These are phyloP conservation scores for Eulemur albifrons DNA, from an alignment of 2,797 vertebrate species.

Conservation along the genomic window DNA sequence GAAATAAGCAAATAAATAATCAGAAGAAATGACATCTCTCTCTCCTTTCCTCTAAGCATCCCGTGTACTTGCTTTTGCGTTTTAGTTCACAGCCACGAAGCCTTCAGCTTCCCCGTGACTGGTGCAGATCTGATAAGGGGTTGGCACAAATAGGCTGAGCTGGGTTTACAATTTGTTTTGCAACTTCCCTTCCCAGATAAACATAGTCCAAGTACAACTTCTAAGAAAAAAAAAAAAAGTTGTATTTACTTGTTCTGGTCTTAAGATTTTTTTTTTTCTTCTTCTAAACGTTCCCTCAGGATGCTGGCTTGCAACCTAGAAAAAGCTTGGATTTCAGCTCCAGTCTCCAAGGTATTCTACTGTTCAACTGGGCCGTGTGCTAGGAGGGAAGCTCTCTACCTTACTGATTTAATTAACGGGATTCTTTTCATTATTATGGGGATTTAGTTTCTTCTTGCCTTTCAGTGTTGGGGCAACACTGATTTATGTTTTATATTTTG, in stretches of 20 bases:
- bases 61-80: slow-evolving; percentile 33
- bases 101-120: slow-evolving; percentile 44
- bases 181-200: slow-evolving; percentile 72
- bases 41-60: slow-evolving; percentile 1
- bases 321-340: slow-evolving; percentile 82
- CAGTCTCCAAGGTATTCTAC: slow-evolving; percentile 82
- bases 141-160: slow-evolving; percentile 64
- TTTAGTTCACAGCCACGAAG: slow-evolving; percentile 59
- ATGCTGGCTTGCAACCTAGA: slow-evolving; percentile 80
- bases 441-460: slow-evolving; percentile 76
- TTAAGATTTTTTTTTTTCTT: slow-evolving; percentile 73
- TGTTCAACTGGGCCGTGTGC: slow-evolving; percentile 74
- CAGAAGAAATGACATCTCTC: background rate
- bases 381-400: slow-evolving; percentile 73
- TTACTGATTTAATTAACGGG: slow-evolving; percentile 81
- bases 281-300: slow-evolving; percentile 81
- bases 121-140: slow-evolving; percentile 70
- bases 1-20: slow-evolving; percentile 39
- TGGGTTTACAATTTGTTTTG: slow-evolving; percentile 81
- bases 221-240: slow-evolving; percentile 55
- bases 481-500: slow-evolving; percentile 77
- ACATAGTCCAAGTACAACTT: slow-evolving; percentile 70
- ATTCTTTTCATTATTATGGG: slow-evolving; percentile 67
- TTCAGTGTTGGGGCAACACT: slow-evolving; percentile 78
- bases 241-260: slow-evolving; percentile 76